Evolutionary conservation across 2,797 vertebrate genomes (phyloP).

Genomic region (Chrosomus eos): DNA sequence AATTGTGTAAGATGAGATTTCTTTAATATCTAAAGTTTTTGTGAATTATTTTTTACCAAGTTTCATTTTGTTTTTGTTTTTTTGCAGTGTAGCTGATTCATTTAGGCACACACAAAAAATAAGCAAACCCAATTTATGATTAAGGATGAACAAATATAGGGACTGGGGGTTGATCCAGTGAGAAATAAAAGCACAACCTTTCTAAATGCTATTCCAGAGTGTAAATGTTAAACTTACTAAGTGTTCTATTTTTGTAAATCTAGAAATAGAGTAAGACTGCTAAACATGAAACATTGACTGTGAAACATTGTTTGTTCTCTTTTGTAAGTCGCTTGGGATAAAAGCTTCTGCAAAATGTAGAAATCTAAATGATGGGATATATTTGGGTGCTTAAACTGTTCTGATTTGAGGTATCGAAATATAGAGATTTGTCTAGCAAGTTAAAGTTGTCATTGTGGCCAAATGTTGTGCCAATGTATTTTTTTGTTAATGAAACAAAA

Average conservation of each 20-base stretch:
- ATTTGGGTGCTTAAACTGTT: not conserved
- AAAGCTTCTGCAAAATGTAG: not conserved
- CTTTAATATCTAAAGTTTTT: not conserved
- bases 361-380: not conserved
- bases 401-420: not conserved
- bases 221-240: constrained; percentile 2
- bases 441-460: constrained; percentile 1
- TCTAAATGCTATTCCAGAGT: not conserved
- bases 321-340: not conserved
- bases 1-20: not conserved
- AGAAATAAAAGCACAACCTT: not conserved
- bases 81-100: not conserved
- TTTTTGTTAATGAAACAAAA: not conserved
- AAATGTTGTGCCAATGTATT: not conserved
- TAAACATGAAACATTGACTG: not conserved
- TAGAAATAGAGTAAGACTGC: not conserved
- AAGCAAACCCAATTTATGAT: not conserved
- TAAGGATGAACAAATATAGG: not conserved
- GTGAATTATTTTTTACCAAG: not conserved
- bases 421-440: not conserved
- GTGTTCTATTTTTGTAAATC: constrained; percentile 37
- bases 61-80: not conserved
- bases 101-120: not conserved
- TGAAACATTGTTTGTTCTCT: not conserved
- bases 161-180: not conserved